Evolutionary conservation across 2,888 invertebrate genomes (phyloP).

Genomic region (Tetropium fuscum): DNA sequence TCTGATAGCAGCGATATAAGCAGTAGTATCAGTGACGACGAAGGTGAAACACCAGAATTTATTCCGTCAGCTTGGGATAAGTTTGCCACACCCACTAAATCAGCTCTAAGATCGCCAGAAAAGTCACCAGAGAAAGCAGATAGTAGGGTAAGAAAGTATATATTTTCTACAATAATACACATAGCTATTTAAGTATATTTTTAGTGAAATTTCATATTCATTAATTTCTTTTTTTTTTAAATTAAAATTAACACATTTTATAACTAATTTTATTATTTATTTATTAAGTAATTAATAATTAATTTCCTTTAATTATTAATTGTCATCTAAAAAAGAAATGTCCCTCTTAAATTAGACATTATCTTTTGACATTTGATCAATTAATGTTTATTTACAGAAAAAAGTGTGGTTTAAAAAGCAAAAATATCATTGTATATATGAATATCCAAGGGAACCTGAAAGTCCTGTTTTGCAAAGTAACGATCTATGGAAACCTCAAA

Average conservation of each 20-base stretch:
- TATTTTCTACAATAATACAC: no score
- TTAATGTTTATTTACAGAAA: constrained; percentile 48
- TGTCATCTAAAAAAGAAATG: no score
- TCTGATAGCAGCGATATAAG: constrained; percentile 57
- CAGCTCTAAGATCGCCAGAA: constrained; percentile 76
- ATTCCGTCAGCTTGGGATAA: constrained; percentile 87
- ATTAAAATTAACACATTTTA: no score
- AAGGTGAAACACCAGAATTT: constrained; percentile 76
- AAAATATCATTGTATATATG: constrained; percentile 86
- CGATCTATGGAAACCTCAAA: constrained; percentile 62
- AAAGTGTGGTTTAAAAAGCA: constrained; percentile 85
- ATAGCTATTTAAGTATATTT: no score
- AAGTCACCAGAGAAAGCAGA: constrained; percentile 62
- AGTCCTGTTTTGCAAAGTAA: constrained; percentile 61
- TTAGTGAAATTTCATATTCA: no score
- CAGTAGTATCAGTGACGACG: constrained; percentile 70
- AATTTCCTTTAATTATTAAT: no score
- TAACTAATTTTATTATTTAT: no score
- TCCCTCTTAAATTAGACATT: no score
- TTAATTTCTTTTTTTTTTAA: no score
- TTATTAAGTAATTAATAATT: no score
- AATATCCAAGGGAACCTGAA: constrained; percentile 81
- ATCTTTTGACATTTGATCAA: no score
- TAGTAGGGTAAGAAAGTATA: constrained; percentile 45
- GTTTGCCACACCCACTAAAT: constrained; percentile 80